Conservation (phyloP, 2,113 vertebrate genomes). For the Malurus melanocephalus region DNA sequence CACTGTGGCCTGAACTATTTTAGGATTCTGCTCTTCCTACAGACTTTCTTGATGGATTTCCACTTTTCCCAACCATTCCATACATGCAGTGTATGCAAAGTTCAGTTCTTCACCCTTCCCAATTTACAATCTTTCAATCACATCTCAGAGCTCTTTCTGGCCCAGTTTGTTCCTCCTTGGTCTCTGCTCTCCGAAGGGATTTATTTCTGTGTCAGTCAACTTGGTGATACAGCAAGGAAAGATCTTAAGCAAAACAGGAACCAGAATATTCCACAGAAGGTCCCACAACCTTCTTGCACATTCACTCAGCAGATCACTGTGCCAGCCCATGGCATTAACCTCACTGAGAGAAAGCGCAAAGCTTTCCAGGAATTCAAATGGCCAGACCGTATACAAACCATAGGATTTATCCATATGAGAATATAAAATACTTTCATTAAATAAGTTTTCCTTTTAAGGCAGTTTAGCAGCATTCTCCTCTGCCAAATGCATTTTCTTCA, state of each 20-base stretch:
- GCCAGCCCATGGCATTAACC: background rate
- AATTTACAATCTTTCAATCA: background rate
- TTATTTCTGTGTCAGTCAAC: background rate
- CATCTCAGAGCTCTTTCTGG: background rate
- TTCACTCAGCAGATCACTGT: background rate
- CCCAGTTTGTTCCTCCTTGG: background rate
- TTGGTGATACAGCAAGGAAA: background rate
- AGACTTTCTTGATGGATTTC: background rate
- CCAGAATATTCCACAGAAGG: background rate
- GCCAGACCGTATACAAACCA: background rate
- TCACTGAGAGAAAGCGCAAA: background rate
- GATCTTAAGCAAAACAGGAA: background rate
- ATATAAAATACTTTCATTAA: background rate
- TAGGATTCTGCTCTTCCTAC: background rate
- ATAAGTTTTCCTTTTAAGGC: slow-evolving; percentile 1
- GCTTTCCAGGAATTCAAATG: background rate
- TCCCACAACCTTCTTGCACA: background rate
- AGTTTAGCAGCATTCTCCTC: background rate
- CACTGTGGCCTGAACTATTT: background rate
- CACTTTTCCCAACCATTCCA: background rate
- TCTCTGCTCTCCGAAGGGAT: background rate
- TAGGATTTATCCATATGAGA: background rate
- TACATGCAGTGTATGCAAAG: background rate
- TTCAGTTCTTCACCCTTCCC: background rate
- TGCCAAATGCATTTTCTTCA: background rate